These are phyloP conservation scores for Campylomormyrus numenius DNA, from an alignment of 2,113 vertebrate species.

Conservation along the genomic window DNA sequence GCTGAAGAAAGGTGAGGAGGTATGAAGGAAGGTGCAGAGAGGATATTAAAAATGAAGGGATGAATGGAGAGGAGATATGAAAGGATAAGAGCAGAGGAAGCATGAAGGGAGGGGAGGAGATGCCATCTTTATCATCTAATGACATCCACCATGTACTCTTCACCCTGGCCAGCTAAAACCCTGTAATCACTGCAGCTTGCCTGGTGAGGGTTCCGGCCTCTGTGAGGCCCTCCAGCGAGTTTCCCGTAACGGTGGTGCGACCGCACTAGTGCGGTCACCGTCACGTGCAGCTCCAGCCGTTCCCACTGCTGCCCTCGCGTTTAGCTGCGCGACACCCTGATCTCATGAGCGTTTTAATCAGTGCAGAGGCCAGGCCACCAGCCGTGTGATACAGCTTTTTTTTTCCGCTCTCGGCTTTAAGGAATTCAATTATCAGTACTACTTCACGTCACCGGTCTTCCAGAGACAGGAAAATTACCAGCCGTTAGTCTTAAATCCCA, in stretches of 20 bases:
- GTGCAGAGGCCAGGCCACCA: slow-evolving; percentile 26
- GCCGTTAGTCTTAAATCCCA: background rate
- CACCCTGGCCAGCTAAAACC: background rate
- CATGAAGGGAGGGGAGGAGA: background rate
- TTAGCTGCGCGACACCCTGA: slow-evolving; percentile 27
- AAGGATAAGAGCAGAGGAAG: background rate
- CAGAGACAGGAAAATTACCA: background rate
- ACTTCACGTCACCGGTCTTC: background rate
- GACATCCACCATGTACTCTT: background rate
- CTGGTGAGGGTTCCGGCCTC: background rate
- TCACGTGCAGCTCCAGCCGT: background rate
- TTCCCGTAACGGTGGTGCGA: background rate
- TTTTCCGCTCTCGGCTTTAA: slow-evolving; percentile 5
- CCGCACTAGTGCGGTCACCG: too few species aligned
- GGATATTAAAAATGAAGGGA: too few species aligned
- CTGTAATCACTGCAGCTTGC: background rate
- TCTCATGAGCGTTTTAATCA: slow-evolving; percentile 37
- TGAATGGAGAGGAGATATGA: background rate
- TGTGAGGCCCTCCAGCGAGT: background rate
- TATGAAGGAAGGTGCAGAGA: background rate
- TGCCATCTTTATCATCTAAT: background rate
- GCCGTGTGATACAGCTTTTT: slow-evolving; percentile 21
- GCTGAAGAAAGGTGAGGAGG: background rate
- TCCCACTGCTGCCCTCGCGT: slow-evolving; percentile 15
- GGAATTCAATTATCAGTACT: slow-evolving; percentile 28